Percentiles rank a stretch among this genome's conserved stretches.
Conservation (phyloP, 2,888 invertebrate species). For the Perizoma affinitatum region DNA sequence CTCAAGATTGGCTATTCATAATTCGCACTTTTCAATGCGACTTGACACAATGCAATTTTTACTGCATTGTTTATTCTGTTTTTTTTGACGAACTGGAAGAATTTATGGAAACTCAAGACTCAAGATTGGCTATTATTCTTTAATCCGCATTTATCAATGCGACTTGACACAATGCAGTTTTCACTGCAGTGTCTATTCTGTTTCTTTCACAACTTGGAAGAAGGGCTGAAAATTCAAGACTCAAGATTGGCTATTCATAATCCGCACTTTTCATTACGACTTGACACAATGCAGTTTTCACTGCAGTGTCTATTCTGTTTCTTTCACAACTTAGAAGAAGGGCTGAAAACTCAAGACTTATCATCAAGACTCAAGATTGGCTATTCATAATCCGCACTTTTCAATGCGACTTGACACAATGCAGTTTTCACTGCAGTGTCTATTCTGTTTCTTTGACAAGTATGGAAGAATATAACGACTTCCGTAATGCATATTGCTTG, state of each 20-base stretch:
- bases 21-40: constrained; percentile 20
- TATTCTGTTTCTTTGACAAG: constrained; percentile 9
- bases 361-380: not conserved
- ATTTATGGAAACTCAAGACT: not conserved
- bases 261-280: constrained; percentile 12
- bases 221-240: no score
- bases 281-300: not conserved
- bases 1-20: not conserved
- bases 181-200: no score
- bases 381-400: constrained; percentile 8
- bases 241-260: not conserved
- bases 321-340: not conserved
- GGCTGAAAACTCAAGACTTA: not conserved
- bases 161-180: not conserved
- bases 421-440: constrained; percentile 5
- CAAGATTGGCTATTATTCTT: constrained; percentile 19
- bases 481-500: no score
- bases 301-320: constrained; percentile 8
- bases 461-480: no score
- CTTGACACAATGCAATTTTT: not conserved
- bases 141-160: constrained; percentile 23
- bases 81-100: not conserved
- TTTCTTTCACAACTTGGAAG: no score
- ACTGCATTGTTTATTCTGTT: constrained; percentile 7
- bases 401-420: constrained; percentile 9